Evolutionary conservation across 2,888 invertebrate genomes (phyloP).

Genomic region (Cynaeus angustus): DNA sequence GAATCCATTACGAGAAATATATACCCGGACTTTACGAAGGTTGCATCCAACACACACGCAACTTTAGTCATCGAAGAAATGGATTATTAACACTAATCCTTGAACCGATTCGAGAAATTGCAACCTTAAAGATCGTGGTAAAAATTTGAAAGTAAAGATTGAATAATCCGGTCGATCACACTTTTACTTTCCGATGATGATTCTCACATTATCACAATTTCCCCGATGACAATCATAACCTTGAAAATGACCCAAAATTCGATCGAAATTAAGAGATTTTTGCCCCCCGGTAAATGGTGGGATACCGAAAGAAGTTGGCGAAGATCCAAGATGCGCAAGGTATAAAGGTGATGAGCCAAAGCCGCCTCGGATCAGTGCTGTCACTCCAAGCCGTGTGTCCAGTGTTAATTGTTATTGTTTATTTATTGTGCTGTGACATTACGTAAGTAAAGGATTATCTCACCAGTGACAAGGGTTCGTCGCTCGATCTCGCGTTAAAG

Average conservation of each 20-base stretch:
- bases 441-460: conserved; percentile 37
- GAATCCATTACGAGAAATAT: background rate
- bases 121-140: conserved; percentile 12
- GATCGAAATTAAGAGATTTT: conserved; percentile 10
- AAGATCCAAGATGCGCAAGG: conserved; percentile 51
- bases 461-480: conserved; percentile 5
- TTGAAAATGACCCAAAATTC: conserved; percentile 31
- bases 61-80: conserved; percentile 12
- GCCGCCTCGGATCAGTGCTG: conserved; percentile 50
- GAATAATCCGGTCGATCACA: conserved; percentile 44
- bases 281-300: conserved; percentile 26
- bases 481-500: background rate
- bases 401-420: conserved; percentile 37
- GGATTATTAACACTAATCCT: conserved; percentile 7
- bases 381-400: conserved; percentile 44
- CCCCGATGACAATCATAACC: conserved; percentile 7
- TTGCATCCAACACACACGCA: background rate
- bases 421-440: conserved; percentile 36
- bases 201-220: conserved; percentile 1
- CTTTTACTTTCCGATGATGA: conserved; percentile 43
- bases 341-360: conserved; percentile 49
- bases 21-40: conserved; percentile 20
- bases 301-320: conserved; percentile 37
- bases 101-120: conserved; percentile 17
- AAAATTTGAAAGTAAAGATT: conserved; percentile 35